phyloP scores from a whole-genome alignment of 2,113 vertebrate species.

The Mesocricetus auratus region DNA sequence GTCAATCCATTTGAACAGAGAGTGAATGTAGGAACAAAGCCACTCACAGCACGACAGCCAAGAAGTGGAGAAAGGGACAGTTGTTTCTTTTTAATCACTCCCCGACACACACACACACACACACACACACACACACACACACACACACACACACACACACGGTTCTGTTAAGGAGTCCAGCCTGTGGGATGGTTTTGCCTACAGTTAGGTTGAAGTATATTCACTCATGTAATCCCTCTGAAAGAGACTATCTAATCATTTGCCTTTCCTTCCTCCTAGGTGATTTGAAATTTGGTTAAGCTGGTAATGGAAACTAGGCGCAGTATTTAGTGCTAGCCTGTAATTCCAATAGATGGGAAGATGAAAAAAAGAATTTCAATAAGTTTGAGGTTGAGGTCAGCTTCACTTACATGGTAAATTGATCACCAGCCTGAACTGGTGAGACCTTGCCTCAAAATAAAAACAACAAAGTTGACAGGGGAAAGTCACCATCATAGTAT shows the following conservation, averaged over 20 bases:
- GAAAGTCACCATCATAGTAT: neutral
- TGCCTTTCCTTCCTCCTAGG: neutral
- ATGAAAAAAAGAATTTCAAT: neutral
- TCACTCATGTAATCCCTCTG: neutral
- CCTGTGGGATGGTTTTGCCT: neutral
- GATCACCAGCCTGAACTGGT: no score
- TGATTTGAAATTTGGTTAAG: neutral
- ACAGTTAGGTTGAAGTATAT: neutral
- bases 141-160: no score
- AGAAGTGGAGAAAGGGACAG: neutral
- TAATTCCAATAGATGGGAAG: neutral
- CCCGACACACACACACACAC: no score
- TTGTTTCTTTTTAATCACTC: neutral
- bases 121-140: no score
- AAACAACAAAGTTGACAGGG: no score
- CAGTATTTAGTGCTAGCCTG: neutral
- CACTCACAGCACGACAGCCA: neutral
- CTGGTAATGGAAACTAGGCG: neutral
- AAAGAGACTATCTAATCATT: neutral
- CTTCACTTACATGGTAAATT: neutral
- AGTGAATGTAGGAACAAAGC: neutral
- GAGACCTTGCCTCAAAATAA: neutral
- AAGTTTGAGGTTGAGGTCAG: neutral
- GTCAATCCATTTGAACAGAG: neutral
- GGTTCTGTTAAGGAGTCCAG: neutral